Base-by-base conservation (phyloP, 2,797 vertebrate genomes). In the Labeo calbasu region DNA sequence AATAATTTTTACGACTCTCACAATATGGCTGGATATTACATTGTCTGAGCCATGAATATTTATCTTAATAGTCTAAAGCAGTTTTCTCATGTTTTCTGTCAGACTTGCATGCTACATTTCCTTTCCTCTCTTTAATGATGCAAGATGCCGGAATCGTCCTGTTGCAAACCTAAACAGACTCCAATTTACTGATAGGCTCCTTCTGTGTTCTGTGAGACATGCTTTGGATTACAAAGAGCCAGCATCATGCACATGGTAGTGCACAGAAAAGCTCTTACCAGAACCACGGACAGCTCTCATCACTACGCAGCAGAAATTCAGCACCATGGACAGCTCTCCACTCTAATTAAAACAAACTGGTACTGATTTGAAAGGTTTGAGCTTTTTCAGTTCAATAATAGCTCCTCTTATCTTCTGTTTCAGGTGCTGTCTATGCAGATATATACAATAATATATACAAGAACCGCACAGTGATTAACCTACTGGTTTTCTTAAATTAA, bases 81-180 rank as follows among this genome's bases (percentile, higher is more conserved):
- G 36, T 28, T 73, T 61, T 59, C 21, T 70, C 51, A 19, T 75
- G 70, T 40, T 75, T 82, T 82, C 70, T 82, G 46, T 75, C 43
- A 65, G 66, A 75, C 13, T 73, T 51, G 25, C 10, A 65, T 36
- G 68, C n/a, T 81, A 48, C 15, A 71, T 80, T 80, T 80, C 51
- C 66, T n/a, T 25, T 55, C 28, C 40, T 50, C 21, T 72, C 17
- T 59, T 61, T 80, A 80, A 80, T 70, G 50, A 70, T 57, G 79
- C 53, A 50, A 63, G 70, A 72, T 72, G 70, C 28, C 55, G 51
- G 46, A 73, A 75, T 40, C 2, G 5, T 51, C 21, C 25, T 61
- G 23, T 72, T 72, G 21, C 12, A 14, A 79, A 53, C 12, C 55
- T 57, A 61, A 43, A 79, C 12, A 68, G 40, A 25, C 19, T 10